These are phyloP conservation scores for Genyomyrus donnyi DNA, from an alignment of 2,113 vertebrate species.

Conservation along the genomic window DNA sequence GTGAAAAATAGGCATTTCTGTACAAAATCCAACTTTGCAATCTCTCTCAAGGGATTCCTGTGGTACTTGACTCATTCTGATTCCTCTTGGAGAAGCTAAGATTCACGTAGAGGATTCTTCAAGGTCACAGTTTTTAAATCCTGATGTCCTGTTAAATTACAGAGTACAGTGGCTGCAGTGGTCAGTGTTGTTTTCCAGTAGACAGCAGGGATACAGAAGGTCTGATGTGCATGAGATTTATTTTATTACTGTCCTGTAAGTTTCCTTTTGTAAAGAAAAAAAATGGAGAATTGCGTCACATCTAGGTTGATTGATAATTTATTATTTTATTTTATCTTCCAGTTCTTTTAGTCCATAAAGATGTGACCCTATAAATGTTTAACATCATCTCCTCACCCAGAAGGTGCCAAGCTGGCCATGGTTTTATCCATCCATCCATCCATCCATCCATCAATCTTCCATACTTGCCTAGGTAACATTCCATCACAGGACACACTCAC, in stretches of 20 bases:
- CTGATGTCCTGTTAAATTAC: not conserved
- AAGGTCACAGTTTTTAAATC: not conserved
- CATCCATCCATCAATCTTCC: no score
- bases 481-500: not conserved
- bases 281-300: not conserved
- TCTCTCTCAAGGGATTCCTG: not conserved
- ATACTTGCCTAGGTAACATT: not conserved
- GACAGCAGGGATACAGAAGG: not conserved
- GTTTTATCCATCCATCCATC: not conserved
- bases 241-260: not conserved
- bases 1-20: not conserved
- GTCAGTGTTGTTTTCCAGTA: not conserved
- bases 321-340: not conserved
- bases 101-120: not conserved
- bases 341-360: not conserved
- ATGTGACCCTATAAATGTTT: not conserved
- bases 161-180: not conserved
- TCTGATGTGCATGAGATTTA: not conserved
- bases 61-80: not conserved
- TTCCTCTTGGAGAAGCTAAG: not conserved
- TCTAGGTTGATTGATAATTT: not conserved
- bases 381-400: not conserved
- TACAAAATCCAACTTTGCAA: not conserved
- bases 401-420: not conserved
- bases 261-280: not conserved